Evolutionary conservation across 1,140 invertebrate species (phyloP).

Genomic region (Sycobia sp.): DNA sequence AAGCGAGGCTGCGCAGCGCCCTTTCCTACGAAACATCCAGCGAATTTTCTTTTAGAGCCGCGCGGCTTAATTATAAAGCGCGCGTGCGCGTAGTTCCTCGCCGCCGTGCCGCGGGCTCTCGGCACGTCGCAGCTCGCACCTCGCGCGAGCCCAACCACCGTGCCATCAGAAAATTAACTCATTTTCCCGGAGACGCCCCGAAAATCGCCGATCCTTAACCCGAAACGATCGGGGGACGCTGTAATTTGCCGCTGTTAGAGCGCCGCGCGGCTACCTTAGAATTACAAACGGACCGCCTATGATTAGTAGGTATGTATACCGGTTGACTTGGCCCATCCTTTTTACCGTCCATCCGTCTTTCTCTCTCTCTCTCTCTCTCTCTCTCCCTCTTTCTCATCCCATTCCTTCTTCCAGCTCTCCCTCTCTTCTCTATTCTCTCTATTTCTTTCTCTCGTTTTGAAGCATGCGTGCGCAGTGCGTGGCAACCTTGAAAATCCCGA

Average conservation of each 20-base stretch:
- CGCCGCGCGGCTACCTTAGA: neutral
- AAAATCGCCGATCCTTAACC: neutral
- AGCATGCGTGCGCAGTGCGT: neutral
- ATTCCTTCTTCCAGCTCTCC: too few relatives aligned
- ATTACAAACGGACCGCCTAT: neutral
- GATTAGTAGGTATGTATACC: constrained; percentile 3
- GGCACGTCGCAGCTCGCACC: too few relatives aligned
- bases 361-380: constrained; percentile 2
- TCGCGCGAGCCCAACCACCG: neutral
- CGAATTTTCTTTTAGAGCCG: too few relatives aligned
- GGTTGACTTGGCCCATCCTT: neutral
- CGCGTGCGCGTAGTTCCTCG: too few relatives aligned
- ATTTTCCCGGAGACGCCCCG: neutral
- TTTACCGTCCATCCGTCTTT: neutral
- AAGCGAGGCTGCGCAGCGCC: too few relatives aligned
- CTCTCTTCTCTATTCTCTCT: neutral
- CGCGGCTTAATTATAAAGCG: too few relatives aligned
- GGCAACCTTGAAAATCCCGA: constrained; percentile 6
- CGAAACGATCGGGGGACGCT: neutral
- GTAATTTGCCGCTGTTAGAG: too few relatives aligned
- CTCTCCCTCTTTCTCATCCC: too few relatives aligned
- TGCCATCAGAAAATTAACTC: neutral
- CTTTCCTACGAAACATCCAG: too few relatives aligned
- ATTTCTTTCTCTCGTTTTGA: neutral
- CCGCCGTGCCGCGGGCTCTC: too few relatives aligned